Evolutionary conservation across 2,888 invertebrate genomes (phyloP), one percentile per base, ranked within the genome.

Genomic region (Teleogryllus oceanicus): DNA sequence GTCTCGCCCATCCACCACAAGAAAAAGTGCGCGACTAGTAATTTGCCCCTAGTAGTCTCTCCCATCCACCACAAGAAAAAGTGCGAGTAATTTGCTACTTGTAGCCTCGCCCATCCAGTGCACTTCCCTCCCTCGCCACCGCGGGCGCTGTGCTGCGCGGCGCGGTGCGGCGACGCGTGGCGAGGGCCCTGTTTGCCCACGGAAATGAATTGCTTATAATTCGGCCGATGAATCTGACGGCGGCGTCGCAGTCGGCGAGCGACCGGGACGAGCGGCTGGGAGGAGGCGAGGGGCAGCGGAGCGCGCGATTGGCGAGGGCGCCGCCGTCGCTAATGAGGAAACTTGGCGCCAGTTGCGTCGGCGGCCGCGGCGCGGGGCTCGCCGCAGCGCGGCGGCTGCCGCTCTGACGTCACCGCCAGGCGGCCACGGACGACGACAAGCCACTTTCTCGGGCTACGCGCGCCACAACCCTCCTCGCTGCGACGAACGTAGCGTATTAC

Each of bases 171-270:
- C 37, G 16, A 10, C 62, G 13, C 8, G n/a, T 62, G 62, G 62
- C 37, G 5, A 37, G 37, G 37, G 5, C 62, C 62, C 62, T 62
- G 62, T 62, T 62, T 18, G n/a, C 62, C n/a, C 11, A 13, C 62
- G 62, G 62, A 62, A 62, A 62, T 62, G 62, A 62, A 62, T 62
- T 62, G 62, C 62, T 62, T 62, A 62, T 62, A 62, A 62, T 62
- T 62, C 62, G 62, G 62, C n/a, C 62, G 62, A 62, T 62, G 62
- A 18, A 18, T 62, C 62, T n/a, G n/a, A 62, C 13, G 62, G 16
- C 13, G 62, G 11, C 21, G 21, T 21, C 13, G 62, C 62, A n/a
- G 13, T 62, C n/a, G 37, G 37, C 62, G 11, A n/a, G n/a, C 13
- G 62, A 13, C 62, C 8, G 13, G 8, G 62, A 18, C 62, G 13